Percentiles rank a stretch among this genome's conserved stretches.
phyloP scores from a whole-genome alignment of 2,888 invertebrate genomes.

The Hirtodrosophila cameraria region DNA sequence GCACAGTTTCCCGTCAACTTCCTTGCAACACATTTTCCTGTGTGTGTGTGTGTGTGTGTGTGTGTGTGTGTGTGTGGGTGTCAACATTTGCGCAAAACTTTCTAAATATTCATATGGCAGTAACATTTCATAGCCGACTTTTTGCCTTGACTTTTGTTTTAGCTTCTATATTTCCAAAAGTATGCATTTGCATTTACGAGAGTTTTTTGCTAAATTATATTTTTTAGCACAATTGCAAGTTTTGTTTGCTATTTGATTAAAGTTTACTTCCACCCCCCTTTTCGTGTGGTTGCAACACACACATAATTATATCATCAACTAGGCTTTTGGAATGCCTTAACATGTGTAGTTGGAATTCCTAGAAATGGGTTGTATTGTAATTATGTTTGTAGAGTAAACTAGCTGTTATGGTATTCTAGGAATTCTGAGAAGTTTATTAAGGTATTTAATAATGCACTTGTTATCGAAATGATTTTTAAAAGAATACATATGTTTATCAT shows the following conservation, averaged over 20 bases:
- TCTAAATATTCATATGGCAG: conserved; percentile 33
- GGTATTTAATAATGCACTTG: too few relatives aligned
- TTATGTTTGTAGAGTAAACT: conserved; percentile 13
- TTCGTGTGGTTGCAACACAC: not conserved
- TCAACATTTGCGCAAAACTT: conserved; percentile 43
- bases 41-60: too few relatives aligned
- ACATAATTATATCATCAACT: conserved; percentile 44
- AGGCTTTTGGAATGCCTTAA: conserved; percentile 28
- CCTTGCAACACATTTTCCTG: conserved; percentile 47
- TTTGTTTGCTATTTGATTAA: conserved; percentile 4
- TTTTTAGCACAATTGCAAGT: conserved; percentile 31
- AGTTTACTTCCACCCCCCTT: conserved; percentile 8
- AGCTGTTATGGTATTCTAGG: conserved; percentile 7
- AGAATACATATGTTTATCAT: too few relatives aligned
- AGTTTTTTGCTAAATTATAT: conserved; percentile 21
- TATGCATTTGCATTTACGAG: conserved; percentile 18
- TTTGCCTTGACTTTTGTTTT: conserved; percentile 44
- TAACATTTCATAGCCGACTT: conserved; percentile 9
- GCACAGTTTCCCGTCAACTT: conserved; percentile 36
- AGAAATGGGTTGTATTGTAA: not conserved
- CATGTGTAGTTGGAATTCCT: conserved; percentile 22
- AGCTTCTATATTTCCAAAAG: conserved; percentile 43
- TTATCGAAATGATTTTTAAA: too few relatives aligned
- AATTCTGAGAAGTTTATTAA: too few relatives aligned
- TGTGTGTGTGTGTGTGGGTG: too few relatives aligned